Conservation (phyloP, 2,888 invertebrate genomes). For the Operophtera brumata region DNA sequence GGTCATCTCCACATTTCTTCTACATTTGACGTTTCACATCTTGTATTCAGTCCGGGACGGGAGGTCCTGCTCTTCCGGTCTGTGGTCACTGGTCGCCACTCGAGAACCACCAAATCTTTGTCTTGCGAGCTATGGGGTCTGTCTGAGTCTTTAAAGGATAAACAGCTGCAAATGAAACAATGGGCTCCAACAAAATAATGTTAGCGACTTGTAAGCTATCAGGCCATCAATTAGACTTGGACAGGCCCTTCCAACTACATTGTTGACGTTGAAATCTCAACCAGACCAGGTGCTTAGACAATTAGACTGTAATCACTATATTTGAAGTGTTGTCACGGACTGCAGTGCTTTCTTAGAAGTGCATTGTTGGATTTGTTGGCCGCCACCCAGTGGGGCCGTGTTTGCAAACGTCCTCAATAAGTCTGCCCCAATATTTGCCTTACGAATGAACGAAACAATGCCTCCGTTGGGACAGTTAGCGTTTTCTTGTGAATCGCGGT, state of each 20-base stretch:
- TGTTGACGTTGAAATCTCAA: conserved; percentile 68
- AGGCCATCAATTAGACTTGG: conserved; percentile 56
- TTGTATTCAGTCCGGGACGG: too few relatives aligned
- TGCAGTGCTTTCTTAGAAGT: conserved; percentile 56
- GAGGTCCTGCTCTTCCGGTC: conserved; percentile 6
- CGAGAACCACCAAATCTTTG: conserved; percentile 4
- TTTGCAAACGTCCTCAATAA: conserved; percentile 76
- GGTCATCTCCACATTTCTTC: too few relatives aligned
- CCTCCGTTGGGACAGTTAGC: conserved; percentile 71
- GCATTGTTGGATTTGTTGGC: conserved; percentile 71
- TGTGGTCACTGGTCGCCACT: not conserved
- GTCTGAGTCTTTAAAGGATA: not conserved
- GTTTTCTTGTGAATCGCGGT: conserved; percentile 61
- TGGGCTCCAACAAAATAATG: conserved; percentile 27
- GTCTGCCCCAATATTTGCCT: conserved; percentile 74
- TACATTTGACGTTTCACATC: too few relatives aligned
- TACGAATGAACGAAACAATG: conserved; percentile 78
- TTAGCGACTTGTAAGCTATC: conserved; percentile 51
- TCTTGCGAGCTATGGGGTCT: conserved; percentile 7
- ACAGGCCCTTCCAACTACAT: conserved; percentile 62
- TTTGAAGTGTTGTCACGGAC: conserved; percentile 77
- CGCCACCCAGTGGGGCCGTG: conserved; percentile 73
- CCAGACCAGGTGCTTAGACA: conserved; percentile 72
- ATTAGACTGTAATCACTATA: conserved; percentile 76
- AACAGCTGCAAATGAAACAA: conserved; percentile 25